These are phyloP conservation scores for Polylopha cassiicola DNA, from an alignment of 2,888 invertebrate genomes.

Conservation along the genomic window DNA sequence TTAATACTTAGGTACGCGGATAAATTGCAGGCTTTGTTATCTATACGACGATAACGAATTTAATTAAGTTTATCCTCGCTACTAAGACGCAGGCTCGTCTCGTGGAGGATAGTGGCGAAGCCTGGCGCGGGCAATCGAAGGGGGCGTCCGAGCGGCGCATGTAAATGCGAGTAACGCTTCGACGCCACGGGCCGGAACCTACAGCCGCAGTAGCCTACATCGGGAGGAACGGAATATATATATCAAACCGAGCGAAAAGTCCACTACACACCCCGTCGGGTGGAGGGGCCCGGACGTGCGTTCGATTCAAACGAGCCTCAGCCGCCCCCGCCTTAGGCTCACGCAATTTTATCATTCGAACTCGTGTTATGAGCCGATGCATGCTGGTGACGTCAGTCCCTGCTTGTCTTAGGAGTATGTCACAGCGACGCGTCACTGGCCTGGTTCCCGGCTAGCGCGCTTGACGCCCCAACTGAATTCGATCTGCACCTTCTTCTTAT, in stretches of 20 bases:
- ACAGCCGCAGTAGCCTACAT: constrained; percentile 63
- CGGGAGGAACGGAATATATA: constrained; percentile 75
- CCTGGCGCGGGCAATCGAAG: constrained; percentile 28
- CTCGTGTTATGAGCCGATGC: constrained; percentile 30
- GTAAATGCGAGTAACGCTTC: constrained; percentile 55
- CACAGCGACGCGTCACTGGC: constrained; percentile 5
- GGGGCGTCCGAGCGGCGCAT: constrained; percentile 52
- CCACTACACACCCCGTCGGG: constrained; percentile 69
- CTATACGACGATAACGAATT: constrained; percentile 35
- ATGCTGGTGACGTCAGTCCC: constrained; percentile 27
- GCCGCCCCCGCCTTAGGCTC: constrained; percentile 45
- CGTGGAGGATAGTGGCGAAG: constrained; percentile 24
- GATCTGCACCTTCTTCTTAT: no score
- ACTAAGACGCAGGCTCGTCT: constrained; percentile 34
- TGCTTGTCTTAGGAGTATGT: no score
- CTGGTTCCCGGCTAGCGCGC: constrained; percentile 2
- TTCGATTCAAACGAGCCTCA: constrained; percentile 73
- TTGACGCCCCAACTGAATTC: no score
- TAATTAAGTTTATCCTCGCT: constrained; percentile 55
- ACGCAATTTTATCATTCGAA: constrained; percentile 43
- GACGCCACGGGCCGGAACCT: constrained; percentile 50
- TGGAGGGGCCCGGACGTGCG: constrained; percentile 69
- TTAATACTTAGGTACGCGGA: no score
- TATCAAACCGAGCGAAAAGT: constrained; percentile 75
- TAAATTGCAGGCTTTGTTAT: constrained; percentile 16